Conservation (phyloP, 2,113 vertebrate species). For the Synchiropus splendidus region DNA sequence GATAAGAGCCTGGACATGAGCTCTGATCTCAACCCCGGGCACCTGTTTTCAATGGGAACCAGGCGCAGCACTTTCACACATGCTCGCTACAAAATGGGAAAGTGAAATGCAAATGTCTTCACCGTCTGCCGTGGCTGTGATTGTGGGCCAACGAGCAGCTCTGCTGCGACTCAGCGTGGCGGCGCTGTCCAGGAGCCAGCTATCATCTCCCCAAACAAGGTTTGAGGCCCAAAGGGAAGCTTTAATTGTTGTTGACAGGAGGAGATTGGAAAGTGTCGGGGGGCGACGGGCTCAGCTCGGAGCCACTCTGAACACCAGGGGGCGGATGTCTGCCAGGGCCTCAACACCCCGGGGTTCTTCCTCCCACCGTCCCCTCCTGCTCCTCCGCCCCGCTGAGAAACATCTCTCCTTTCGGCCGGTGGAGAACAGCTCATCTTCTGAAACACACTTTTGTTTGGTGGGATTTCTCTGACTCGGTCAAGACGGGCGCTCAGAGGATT, state of each 20-base stretch:
- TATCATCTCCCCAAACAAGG: constrained; percentile 44
- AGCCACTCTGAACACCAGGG: constrained; percentile 42
- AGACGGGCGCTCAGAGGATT: too few relatives aligned
- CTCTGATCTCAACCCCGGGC: too few relatives aligned
- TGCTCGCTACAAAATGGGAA: too few relatives aligned
- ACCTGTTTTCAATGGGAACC: too few relatives aligned
- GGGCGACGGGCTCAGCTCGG: constrained; percentile 34
- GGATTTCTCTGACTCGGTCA: constrained; percentile 3
- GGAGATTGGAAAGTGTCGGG: constrained; percentile 45
- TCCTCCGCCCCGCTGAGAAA: constrained; percentile 45
- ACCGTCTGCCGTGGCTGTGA: too few relatives aligned
- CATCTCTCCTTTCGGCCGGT: constrained; percentile 49
- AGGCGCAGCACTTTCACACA: too few relatives aligned
- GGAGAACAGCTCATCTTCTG: constrained; percentile 49
- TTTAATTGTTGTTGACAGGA: constrained; percentile 42
- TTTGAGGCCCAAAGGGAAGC: constrained; percentile 21
- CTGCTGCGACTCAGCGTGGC: too few relatives aligned
- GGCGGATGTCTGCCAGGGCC: constrained; percentile 37
- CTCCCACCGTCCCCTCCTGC: constrained; percentile 23
- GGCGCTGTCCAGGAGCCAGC: constrained; percentile 19
- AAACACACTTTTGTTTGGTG: constrained; percentile 56
- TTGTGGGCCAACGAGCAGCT: too few relatives aligned
- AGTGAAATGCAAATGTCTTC: too few relatives aligned
- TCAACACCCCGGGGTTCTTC: constrained; percentile 36
- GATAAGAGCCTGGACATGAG: too few relatives aligned